Conservation (phyloP, 2,797 vertebrate species). For the Schizothorax lantsangensis region DNA sequence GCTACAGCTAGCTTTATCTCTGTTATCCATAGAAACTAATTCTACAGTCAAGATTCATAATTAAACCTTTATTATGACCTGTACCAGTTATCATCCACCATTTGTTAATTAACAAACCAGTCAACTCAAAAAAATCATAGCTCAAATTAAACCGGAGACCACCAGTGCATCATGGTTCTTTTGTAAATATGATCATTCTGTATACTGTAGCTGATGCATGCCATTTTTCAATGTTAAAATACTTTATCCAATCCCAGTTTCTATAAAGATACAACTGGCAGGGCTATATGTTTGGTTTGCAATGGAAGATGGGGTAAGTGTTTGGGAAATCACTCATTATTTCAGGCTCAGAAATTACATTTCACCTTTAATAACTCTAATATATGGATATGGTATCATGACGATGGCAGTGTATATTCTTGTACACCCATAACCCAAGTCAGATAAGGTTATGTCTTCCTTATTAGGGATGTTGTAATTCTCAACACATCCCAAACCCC, state of each 20-base stretch:
- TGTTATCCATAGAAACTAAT: not conserved
- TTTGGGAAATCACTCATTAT: not conserved
- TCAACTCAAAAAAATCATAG: not conserved
- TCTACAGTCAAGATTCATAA: not conserved
- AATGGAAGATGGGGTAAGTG: not conserved
- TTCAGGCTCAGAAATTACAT: not conserved
- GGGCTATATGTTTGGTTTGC: not conserved
- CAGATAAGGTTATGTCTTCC: not conserved
- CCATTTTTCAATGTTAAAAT: slow-evolving; percentile 3
- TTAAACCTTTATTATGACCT: not conserved
- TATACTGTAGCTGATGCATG: not conserved
- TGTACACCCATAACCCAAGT: not conserved
- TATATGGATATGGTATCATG: not conserved
- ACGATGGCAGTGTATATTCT: not conserved
- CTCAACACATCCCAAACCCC: not conserved
- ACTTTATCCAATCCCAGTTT: not conserved
- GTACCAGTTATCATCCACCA: not conserved
- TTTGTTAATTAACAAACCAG: not conserved
- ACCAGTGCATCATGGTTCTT: not conserved
- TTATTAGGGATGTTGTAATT: not conserved
- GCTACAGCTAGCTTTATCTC: not conserved
- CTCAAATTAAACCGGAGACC: not conserved
- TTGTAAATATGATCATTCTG: not conserved
- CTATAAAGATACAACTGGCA: not conserved
- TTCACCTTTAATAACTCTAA: not conserved